Percentiles rank a stretch among this genome's conserved stretches.
Evolutionary conservation across 2,888 invertebrate species (phyloP).

Genomic region (Plebejus melissa): DNA sequence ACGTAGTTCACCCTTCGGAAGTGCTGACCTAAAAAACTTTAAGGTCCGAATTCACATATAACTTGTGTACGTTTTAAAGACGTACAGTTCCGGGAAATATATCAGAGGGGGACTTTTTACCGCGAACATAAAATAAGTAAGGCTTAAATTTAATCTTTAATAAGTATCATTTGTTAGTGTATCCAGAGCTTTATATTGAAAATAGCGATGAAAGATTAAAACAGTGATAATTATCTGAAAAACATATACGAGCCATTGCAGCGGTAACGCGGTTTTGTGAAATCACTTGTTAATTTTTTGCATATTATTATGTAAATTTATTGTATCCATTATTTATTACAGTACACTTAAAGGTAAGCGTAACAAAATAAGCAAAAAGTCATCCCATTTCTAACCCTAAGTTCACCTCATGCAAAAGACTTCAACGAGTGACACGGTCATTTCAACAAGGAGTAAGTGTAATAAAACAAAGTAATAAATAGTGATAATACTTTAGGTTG

Average conservation of each 20-base stretch:
- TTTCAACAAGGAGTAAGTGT: background rate
- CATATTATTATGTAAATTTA: background rate
- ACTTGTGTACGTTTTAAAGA: background rate
- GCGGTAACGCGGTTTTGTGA: background rate
- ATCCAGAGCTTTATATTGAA: background rate
- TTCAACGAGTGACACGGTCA: background rate
- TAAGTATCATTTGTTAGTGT: background rate
- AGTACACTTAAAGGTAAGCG: background rate
- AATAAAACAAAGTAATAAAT: no score
- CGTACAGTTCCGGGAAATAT: background rate
- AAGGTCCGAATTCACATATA: background rate
- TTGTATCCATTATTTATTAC: background rate
- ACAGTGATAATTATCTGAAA: background rate
- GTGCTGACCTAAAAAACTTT: background rate
- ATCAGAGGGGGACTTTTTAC: background rate
- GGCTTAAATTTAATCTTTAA: no score
- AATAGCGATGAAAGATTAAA: background rate
- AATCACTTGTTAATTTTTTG: background rate
- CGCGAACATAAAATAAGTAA: background rate
- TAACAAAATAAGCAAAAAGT: background rate
- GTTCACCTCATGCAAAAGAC: background rate
- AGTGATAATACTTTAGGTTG: no score
- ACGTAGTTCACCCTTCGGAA: background rate
- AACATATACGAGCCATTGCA: background rate
- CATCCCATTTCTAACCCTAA: background rate